Evolutionary conservation across 2,888 invertebrate genomes (phyloP).

Genomic region (Tipula helvola): DNA sequence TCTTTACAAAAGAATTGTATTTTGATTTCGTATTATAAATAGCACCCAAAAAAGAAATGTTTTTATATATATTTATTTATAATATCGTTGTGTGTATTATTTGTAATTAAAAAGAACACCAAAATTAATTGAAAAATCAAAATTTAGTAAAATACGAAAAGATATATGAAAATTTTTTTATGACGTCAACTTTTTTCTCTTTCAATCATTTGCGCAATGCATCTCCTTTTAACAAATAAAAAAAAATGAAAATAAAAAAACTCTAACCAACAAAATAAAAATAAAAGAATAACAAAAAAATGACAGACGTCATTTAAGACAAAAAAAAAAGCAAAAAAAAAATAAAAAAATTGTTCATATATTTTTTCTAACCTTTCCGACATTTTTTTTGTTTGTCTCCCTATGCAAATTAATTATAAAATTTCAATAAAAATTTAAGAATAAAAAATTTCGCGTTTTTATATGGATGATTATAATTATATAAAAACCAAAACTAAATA

Average conservation of each 20-base stretch:
- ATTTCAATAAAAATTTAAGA: not conserved
- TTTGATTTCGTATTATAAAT: not conserved
- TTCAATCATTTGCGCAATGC: slow-evolving; percentile 9
- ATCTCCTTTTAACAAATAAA: not conserved
- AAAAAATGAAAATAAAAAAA: not conserved
- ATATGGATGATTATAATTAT: not conserved
- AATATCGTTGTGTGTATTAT: not conserved
- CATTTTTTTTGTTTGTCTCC: not conserved
- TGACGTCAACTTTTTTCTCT: slow-evolving; percentile 9
- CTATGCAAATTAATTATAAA: not conserved
- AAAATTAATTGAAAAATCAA: not conserved
- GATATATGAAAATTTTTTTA: not conserved
- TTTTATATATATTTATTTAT: not conserved
- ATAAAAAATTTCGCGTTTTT: not conserved
- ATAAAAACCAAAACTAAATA: not conserved
- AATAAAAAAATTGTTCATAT: not conserved
- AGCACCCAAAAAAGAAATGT: not conserved
- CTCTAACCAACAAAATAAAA: not conserved
- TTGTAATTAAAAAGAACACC: not conserved
- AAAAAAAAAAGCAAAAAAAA: not conserved
- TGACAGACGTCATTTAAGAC: slow-evolving; percentile 9
- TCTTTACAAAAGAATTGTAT: not conserved
- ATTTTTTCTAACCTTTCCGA: not conserved
- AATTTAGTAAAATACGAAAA: slow-evolving; percentile 6
- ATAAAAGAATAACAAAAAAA: not conserved